Evolutionary conservation across 2,888 invertebrate species (phyloP), one percentile per base, ranked within the genome.

Genomic region (Polymixis flavicincta): DNA sequence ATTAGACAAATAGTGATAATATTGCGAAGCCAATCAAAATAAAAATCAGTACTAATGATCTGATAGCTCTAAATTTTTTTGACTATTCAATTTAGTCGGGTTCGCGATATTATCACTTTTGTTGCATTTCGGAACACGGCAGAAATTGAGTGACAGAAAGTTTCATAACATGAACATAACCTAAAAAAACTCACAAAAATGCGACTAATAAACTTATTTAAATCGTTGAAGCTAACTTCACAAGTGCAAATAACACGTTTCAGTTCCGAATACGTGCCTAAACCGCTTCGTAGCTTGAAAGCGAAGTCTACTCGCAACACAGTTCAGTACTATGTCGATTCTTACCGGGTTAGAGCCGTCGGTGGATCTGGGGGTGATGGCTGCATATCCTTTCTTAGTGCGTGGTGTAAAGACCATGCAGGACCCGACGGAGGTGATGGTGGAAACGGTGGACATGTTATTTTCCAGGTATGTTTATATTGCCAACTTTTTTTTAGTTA

Each of bases 381-480:
- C 0, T 97, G 98, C 86, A 97, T 99, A 73, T 98, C 99, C 0
- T 99, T 99, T 92, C 95, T 99, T 11, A 97, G 98, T 80, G 95
- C 98, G 14, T 98, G 97, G 97, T 97, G 97, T 71, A 99, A 99
- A 89, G 99, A 99, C 82, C 97, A 97, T 75, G 99, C 99, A 0
- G 99, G 99, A 0, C 99, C 99, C 0, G 98, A 99, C 93, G 99
- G 99, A 0, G 99, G 99, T 0, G 99, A 99, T 93, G 99, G 99
- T 0, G 99, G 99, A 0, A 97, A 98, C 91, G 99, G 99, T 0
- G 99, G 99, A 0, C 99, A 99, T 95, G 98, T 99, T 2, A 97
- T 99, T 73, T 98, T 99, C 80, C 94, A 95, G 89, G 95, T 95
- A 65, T 80, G 74, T 71, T 76, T 32, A 45, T 48, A 2, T 13